A percentile compares a stretch with the other conserved stretches of the same genome.
phyloP scores from a whole-genome alignment of 2,888 invertebrate genomes.

The Ormyrus thymus region DNA sequence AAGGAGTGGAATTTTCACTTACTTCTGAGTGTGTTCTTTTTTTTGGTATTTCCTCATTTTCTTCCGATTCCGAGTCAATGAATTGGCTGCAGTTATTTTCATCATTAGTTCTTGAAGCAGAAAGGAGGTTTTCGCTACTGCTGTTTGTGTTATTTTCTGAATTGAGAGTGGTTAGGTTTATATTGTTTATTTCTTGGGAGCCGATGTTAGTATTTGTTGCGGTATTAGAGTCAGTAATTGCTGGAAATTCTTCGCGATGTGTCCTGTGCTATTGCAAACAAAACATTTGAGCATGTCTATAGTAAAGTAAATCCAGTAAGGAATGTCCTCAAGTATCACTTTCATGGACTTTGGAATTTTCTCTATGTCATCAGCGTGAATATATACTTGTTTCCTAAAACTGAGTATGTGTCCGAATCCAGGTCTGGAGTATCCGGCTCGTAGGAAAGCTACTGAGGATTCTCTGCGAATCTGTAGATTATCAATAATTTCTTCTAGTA shows the following conservation, averaged over 20 bases:
- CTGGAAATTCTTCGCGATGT: background rate
- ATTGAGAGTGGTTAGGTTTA: too few species aligned
- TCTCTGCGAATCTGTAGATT: background rate
- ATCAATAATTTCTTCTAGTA: background rate
- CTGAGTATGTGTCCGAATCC: background rate
- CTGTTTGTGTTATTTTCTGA: too few species aligned
- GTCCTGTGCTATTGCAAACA: background rate
- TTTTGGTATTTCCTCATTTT: too few species aligned
- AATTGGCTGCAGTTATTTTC: too few species aligned
- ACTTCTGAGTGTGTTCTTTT: too few species aligned
- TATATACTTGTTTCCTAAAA: background rate
- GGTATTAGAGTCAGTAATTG: background rate
- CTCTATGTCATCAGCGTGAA: background rate
- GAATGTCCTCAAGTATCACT: background rate
- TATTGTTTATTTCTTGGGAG: background rate
- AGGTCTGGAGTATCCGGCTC: background rate
- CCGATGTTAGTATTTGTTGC: background rate
- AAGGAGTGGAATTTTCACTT: too few species aligned
- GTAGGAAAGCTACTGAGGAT: background rate
- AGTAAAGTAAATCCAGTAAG: background rate
- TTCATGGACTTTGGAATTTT: background rate
- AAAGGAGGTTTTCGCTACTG: too few species aligned
- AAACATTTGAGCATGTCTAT: background rate
- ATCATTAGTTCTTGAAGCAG: too few species aligned
- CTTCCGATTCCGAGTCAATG: too few species aligned